Percentiles rank a stretch among this genome's conserved stretches.
Conservation (phyloP, 2,113 vertebrate genomes). For the Oostethus manadensis region DNA sequence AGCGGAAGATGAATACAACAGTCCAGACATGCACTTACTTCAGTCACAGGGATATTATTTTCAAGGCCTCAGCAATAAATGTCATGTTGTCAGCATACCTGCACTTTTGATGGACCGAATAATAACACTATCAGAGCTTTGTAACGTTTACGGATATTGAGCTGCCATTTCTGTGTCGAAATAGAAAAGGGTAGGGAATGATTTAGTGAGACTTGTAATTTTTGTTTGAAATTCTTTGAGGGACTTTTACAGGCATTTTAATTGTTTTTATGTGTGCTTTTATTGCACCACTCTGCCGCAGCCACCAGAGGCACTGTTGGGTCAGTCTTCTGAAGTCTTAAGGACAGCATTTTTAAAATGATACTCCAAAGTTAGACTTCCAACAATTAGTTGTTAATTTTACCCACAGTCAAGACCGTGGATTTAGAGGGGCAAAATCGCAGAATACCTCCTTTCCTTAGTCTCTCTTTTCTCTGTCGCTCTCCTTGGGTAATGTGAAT, state of each 20-base stretch:
- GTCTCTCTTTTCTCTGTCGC: slow-evolving; percentile 44
- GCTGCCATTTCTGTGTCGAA: background rate
- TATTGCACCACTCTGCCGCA: too few relatives aligned
- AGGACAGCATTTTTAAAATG: too few relatives aligned
- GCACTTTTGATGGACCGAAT: slow-evolving; percentile 9
- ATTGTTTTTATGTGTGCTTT: too few relatives aligned
- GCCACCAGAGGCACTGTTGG: too few relatives aligned
- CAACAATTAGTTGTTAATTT: too few relatives aligned
- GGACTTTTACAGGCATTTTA: too few relatives aligned
- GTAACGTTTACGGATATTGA: background rate
- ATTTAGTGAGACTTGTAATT: background rate
- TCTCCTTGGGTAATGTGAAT: slow-evolving; percentile 58
- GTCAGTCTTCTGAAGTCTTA: too few relatives aligned
- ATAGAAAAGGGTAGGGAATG: background rate
- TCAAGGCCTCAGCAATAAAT: slow-evolving; percentile 4
- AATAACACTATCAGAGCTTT: background rate
- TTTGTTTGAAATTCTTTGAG: too few relatives aligned
- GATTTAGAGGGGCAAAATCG: slow-evolving; percentile 33
- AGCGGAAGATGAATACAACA: slow-evolving; percentile 16
- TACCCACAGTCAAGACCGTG: too few relatives aligned
- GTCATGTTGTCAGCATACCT: slow-evolving; percentile 9
- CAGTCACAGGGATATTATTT: slow-evolving; percentile 3
- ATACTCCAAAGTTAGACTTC: too few relatives aligned
- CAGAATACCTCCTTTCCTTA: slow-evolving; percentile 24
- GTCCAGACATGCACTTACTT: slow-evolving; percentile 1